Evolutionary conservation across 2,888 invertebrate genomes (phyloP).

Genomic region (Oasisia sp.): DNA sequence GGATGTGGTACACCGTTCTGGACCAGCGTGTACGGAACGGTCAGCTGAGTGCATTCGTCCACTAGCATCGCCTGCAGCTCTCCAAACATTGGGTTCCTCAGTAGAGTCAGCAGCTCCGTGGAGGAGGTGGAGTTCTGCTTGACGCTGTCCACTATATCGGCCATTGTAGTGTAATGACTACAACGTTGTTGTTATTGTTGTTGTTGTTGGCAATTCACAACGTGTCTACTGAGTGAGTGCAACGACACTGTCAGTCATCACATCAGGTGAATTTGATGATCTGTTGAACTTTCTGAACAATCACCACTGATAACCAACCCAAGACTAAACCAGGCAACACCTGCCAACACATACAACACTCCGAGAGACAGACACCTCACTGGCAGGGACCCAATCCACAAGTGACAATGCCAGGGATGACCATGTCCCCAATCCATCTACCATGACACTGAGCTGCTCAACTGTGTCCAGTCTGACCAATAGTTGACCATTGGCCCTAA

Average conservation of each 20-base stretch:
- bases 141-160: constrained; percentile 13
- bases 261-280: neutral
- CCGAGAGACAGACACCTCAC: neutral
- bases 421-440: neutral
- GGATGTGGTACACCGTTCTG: neutral
- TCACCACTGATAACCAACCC: neutral
- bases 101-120: constrained; percentile 40
- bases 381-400: neutral
- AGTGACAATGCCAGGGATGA: neutral
- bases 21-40: constrained; percentile 40
- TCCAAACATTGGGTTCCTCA: constrained; percentile 56
- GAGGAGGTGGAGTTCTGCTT: neutral
- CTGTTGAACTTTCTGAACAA: neutral
- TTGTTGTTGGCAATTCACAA: neutral
- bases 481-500: neutral
- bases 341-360: neutral
- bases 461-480: constrained; percentile 14
- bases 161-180: neutral
- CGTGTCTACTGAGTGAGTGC: too few relatives aligned
- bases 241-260: neutral
- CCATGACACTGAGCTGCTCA: neutral
- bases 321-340: neutral
- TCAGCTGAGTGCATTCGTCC: constrained; percentile 43
- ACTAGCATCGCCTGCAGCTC: constrained; percentile 52
- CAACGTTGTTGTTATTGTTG: neutral